Evolutionary conservation across 2,888 invertebrate genomes (phyloP).

Genomic region (Ommatoiulus sabulosus): DNA sequence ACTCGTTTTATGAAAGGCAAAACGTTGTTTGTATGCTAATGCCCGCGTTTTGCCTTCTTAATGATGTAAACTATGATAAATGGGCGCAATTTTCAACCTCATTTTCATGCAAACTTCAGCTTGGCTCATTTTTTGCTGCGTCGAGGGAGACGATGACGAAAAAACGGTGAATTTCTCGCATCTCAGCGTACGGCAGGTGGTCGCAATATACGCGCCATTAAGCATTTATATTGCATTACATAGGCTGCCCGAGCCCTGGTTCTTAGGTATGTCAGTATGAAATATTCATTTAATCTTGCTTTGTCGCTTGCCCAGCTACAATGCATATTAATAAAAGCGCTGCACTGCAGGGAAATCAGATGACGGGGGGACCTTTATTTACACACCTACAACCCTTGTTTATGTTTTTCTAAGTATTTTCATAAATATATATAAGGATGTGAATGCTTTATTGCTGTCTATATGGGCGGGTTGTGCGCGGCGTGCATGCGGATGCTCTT

Average conservation of each 20-base stretch:
- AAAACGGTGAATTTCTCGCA: not conserved
- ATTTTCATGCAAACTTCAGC: not conserved
- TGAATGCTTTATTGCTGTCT: constrained; percentile 22
- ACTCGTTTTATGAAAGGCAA: constrained; percentile 14
- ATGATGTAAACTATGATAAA: constrained; percentile 45
- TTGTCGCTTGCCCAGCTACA: not conserved
- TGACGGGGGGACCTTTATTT: not conserved
- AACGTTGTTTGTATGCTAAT: constrained; percentile 35
- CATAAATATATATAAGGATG: constrained; percentile 26
- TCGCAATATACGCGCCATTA: constrained; percentile 27
- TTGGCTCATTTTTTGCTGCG: not conserved
- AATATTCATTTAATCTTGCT: constrained; percentile 25
- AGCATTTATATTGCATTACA: constrained; percentile 11
- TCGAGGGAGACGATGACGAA: not conserved
- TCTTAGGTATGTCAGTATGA: not conserved
- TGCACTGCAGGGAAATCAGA: constrained; percentile 38
- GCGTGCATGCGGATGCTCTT: not conserved
- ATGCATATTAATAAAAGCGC: constrained; percentile 25
- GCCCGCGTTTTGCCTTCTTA: constrained; percentile 1
- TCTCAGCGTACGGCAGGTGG: constrained; percentile 17
- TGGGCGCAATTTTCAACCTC: constrained; percentile 23
- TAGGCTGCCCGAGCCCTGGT: not conserved
- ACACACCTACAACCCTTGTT: not conserved
- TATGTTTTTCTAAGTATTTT: constrained; percentile 15
- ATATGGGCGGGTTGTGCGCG: not conserved